A percentile compares a stretch with the other conserved stretches of the same genome.
phyloP scores from a whole-genome alignment of 2,113 vertebrate genomes.

The Thalassarche chlororhynchos region DNA sequence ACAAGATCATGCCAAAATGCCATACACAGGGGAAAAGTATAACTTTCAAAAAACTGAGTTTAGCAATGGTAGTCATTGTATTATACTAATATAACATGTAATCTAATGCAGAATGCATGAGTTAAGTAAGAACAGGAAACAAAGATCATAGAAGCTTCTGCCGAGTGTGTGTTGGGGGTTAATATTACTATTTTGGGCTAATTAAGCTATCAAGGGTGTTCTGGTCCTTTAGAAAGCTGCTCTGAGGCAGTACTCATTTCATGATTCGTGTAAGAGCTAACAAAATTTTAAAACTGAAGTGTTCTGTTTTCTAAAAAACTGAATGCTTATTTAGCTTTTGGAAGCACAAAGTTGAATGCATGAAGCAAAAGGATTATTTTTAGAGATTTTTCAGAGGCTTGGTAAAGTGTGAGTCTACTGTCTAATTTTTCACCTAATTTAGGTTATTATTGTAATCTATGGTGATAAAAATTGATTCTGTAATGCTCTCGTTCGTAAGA shows the following conservation, averaged over 20 bases:
- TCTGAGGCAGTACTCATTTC: neutral
- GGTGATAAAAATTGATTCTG: neutral
- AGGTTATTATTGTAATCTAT: neutral
- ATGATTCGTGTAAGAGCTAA: slow-evolving; percentile 33
- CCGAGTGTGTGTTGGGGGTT: neutral
- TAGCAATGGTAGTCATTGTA: neutral
- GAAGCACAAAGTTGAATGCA: slow-evolving; percentile 25
- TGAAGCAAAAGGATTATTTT: slow-evolving; percentile 47
- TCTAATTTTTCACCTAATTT: slow-evolving; percentile 1
- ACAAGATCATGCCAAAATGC: neutral
- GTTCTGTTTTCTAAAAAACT: slow-evolving; percentile 28
- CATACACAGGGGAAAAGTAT: neutral
- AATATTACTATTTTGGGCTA: neutral
- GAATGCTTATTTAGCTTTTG: slow-evolving; percentile 36
- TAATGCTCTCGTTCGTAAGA: neutral
- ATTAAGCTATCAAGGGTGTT: slow-evolving; percentile 7
- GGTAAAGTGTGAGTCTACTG: neutral
- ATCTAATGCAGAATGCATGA: neutral
- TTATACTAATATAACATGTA: neutral
- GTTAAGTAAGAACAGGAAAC: neutral
- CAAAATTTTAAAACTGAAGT: slow-evolving; percentile 15
- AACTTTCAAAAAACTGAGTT: neutral
- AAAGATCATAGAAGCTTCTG: neutral
- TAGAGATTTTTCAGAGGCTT: neutral
- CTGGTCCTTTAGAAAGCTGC: slow-evolving; percentile 15